These are phyloP conservation scores for Atrina japonica DNA, from an alignment of 2,888 invertebrate species.

Conservation along the genomic window DNA sequence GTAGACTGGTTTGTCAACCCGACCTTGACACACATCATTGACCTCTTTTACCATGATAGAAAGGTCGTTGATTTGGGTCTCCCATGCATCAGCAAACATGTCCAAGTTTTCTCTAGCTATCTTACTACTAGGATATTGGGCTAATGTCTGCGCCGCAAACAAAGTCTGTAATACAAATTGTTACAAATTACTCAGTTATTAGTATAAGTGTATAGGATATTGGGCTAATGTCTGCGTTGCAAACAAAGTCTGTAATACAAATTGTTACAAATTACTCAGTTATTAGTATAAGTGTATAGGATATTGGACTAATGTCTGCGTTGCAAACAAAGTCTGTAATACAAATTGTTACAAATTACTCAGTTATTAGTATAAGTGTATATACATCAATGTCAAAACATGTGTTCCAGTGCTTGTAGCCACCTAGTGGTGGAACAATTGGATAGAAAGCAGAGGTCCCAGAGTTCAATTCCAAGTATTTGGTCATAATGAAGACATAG, in stretches of 20 bases:
- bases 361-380: background rate
- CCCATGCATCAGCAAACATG: conserved; percentile 86
- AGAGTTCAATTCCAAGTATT: too few species aligned
- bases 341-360: conserved; percentile 5
- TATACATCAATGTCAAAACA: too few species aligned
- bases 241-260: conserved; percentile 86
- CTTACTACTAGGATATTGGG: conserved; percentile 94
- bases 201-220: conserved; percentile 90
- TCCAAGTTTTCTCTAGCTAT: conserved; percentile 98
- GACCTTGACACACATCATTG: conserved; percentile 87
- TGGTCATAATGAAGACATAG: too few species aligned
- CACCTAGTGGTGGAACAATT: too few species aligned
- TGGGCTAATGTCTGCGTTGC: conserved; percentile 95
- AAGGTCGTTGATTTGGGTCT: conserved; percentile 95
- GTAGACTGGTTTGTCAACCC: conserved; percentile 89
- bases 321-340: conserved; percentile 90
- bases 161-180: conserved; percentile 84
- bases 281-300: conserved; percentile 85
- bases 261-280: background rate
- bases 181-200: background rate
- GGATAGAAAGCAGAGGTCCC: too few species aligned
- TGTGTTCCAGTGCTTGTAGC: background rate
- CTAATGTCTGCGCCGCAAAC: conserved; percentile 95
- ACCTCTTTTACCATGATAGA: conserved; percentile 94
- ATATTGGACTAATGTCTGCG: conserved; percentile 94